phyloP scores from a whole-genome alignment of 2,113 vertebrate species.

The Budorcas taxicolor region DNA sequence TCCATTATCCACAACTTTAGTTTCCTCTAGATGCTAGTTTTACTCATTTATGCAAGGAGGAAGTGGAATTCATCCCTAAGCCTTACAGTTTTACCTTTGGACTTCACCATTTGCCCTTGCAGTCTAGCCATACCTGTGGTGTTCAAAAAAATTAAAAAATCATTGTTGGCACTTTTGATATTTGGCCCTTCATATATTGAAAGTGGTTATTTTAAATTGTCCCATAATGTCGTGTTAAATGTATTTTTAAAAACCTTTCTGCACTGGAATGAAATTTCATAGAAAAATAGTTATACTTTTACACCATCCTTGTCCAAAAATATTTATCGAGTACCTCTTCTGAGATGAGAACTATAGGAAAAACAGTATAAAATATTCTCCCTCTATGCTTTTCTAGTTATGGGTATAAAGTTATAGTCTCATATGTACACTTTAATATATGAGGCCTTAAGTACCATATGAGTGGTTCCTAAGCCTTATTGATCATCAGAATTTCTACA shows the following conservation, averaged over 20 bases:
- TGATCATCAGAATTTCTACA: background rate
- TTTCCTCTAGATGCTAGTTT: background rate
- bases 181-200: background rate
- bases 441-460: background rate
- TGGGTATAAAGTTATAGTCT: background rate
- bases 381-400: background rate
- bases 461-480: background rate
- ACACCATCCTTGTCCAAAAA: background rate
- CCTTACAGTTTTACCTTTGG: background rate
- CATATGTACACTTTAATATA: background rate
- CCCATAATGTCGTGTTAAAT: background rate
- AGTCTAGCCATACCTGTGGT: background rate
- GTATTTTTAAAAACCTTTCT: background rate
- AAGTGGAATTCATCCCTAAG: background rate
- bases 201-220: background rate
- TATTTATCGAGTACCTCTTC: background rate
- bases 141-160: background rate
- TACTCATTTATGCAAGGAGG: background rate
- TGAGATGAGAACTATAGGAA: background rate
- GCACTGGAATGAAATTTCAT: background rate
- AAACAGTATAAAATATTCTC: background rate
- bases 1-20: background rate
- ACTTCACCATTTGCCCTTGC: background rate
- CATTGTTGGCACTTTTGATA: background rate
- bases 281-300: background rate